phyloP scores from a whole-genome alignment of 2,113 vertebrate species.

The Pipra filicauda region DNA sequence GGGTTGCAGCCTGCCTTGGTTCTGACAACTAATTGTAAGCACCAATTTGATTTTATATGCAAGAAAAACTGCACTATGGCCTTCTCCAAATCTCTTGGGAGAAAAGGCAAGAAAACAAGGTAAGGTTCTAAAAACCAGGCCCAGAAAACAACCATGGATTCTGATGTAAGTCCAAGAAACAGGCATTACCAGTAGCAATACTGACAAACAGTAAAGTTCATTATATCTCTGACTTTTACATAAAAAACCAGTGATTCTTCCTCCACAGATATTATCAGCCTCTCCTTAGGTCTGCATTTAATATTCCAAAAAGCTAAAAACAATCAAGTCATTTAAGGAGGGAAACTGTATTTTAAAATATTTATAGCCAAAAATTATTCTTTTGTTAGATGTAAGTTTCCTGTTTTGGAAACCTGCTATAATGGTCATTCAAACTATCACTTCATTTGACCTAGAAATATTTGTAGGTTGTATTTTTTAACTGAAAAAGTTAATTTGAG shows the following conservation, averaged over 20 bases:
- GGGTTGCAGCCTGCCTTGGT: neutral
- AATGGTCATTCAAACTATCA: neutral
- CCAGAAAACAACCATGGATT: neutral
- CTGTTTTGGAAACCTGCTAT: neutral
- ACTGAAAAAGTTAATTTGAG: neutral
- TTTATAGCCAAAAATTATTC: neutral
- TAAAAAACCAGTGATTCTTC: neutral
- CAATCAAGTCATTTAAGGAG: neutral
- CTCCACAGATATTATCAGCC: neutral
- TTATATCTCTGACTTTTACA: neutral
- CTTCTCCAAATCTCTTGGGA: neutral
- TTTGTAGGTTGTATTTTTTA: neutral
- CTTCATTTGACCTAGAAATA: neutral
- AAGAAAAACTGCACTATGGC: neutral
- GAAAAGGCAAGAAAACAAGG: neutral
- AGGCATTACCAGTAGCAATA: neutral
- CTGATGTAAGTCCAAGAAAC: neutral
- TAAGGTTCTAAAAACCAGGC: neutral
- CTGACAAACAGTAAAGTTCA: fast-evolving
- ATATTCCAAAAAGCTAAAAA: neutral
- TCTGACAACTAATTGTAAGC: neutral
- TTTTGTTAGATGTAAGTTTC: neutral
- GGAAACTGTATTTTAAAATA: neutral
- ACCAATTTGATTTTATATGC: neutral
- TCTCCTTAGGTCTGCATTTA: neutral